Percentiles rank a stretch among this genome's conserved stretches.
phyloP scores from a whole-genome alignment of 2,888 invertebrate species.

The Lepidochrysops patricia region DNA sequence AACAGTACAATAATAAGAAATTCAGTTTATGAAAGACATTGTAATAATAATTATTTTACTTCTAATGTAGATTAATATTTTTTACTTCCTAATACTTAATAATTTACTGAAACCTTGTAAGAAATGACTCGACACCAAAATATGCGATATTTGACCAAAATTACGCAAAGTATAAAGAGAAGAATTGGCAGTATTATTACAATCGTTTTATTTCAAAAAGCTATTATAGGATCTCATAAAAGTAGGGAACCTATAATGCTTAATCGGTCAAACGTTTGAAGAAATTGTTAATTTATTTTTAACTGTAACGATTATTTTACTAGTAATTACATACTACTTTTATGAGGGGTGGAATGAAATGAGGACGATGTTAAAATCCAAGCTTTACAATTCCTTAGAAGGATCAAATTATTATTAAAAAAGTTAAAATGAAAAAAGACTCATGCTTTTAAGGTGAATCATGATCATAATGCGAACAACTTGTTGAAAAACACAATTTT shows the following conservation, averaged over 20 bases:
- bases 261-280: neutral
- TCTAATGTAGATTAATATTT: neutral
- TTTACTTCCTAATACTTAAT: neutral
- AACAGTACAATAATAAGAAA: slow-evolving; percentile 63
- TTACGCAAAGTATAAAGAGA: neutral
- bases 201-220: neutral
- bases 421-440: too few species aligned
- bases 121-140: neutral
- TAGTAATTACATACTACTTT: too few species aligned
- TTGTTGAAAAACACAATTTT: too few species aligned
- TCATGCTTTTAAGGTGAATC: too few species aligned
- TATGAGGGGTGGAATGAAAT: too few species aligned
- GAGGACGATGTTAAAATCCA: too few species aligned
- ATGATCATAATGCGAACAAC: too few species aligned
- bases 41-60: neutral
- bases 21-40: slow-evolving; percentile 20
- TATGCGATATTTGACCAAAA: neutral
- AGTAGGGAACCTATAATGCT: neutral
- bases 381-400: too few species aligned
- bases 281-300: neutral
- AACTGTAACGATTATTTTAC: neutral
- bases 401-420: too few species aligned
- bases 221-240: neutral
- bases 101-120: too few species aligned
- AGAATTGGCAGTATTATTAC: neutral